phyloP scores from a whole-genome alignment of 2,797 vertebrate species.

The Hapalemur alaotrensis region DNA sequence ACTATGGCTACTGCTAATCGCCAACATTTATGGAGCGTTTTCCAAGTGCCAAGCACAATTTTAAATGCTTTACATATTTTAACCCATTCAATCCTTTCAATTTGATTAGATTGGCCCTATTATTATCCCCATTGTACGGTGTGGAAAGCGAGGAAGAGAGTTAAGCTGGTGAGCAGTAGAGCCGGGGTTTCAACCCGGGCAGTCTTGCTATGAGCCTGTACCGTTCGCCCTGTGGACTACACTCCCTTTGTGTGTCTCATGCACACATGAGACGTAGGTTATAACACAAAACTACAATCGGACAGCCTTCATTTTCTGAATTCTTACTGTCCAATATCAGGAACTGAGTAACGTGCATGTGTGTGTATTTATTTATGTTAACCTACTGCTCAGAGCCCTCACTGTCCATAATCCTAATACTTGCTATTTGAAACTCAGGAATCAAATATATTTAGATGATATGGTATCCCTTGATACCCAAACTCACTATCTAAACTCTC shows the following conservation, averaged over 20 bases:
- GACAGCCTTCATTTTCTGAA: not conserved
- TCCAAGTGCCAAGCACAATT: not conserved
- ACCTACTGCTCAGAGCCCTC: not conserved
- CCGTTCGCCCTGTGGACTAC: not conserved
- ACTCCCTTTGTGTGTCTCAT: not conserved
- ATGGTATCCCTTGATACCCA: not conserved
- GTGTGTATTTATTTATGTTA: not conserved
- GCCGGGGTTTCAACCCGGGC: not conserved
- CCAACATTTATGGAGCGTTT: not conserved
- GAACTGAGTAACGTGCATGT: not conserved
- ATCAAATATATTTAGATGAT: not conserved
- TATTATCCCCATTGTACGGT: not conserved
- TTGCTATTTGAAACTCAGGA: not conserved
- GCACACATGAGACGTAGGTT: not conserved
- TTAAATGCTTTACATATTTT: not conserved
- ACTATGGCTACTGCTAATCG: not conserved
- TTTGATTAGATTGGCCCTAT: not conserved
- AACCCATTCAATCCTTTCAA: not conserved
- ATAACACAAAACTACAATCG: not conserved
- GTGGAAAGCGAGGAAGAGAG: not conserved
- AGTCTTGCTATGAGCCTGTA: not conserved
- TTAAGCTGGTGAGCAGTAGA: not conserved
- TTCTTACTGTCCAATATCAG: not conserved
- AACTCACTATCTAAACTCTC: not conserved
- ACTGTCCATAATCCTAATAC: not conserved